A percentile compares a stretch with the other conserved stretches of the same genome.
Evolutionary conservation across 2,113 vertebrate species (phyloP).

Genomic region (Hyaena hyaena): DNA sequence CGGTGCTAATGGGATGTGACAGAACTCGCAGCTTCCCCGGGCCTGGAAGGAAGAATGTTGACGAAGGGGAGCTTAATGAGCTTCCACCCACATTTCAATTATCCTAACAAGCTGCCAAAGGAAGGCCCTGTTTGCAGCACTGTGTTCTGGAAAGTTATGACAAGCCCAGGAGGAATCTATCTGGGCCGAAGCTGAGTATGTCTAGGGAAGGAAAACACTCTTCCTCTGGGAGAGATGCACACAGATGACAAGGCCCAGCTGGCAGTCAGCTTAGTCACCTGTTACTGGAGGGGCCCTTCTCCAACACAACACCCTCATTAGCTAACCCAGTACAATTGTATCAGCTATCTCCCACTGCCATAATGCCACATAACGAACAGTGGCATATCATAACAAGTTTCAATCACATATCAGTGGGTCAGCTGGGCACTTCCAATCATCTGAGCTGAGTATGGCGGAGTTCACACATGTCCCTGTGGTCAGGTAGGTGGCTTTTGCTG

Average conservation of each 20-base stretch:
- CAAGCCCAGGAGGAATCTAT: slow-evolving; percentile 41
- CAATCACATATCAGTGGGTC: not conserved
- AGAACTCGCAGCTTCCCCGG: slow-evolving; percentile 67
- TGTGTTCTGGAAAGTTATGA: slow-evolving; percentile 68
- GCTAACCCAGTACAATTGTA: not conserved
- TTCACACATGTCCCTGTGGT: not conserved
- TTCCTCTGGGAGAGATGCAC: not conserved
- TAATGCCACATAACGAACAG: not conserved
- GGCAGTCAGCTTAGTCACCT: not conserved
- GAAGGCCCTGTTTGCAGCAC: slow-evolving; percentile 36
- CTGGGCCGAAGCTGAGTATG: not conserved
- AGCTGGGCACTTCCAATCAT: not conserved
- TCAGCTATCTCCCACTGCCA: not conserved
- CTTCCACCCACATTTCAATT: slow-evolving; percentile 76
- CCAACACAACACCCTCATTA: not conserved
- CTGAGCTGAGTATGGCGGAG: not conserved
- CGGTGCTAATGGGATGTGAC: slow-evolving; percentile 76
- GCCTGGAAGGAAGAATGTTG: slow-evolving; percentile 74
- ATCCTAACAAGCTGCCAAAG: slow-evolving; percentile 61
- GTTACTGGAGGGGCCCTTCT: not conserved
- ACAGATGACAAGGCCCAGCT: not conserved
- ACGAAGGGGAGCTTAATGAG: slow-evolving; percentile 69
- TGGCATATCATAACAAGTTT: not conserved
- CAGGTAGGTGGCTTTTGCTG: not conserved
- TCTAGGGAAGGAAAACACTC: not conserved